These are phyloP conservation scores for Operophtera brumata DNA, from an alignment of 2,888 invertebrate genomes.

Conservation along the genomic window DNA sequence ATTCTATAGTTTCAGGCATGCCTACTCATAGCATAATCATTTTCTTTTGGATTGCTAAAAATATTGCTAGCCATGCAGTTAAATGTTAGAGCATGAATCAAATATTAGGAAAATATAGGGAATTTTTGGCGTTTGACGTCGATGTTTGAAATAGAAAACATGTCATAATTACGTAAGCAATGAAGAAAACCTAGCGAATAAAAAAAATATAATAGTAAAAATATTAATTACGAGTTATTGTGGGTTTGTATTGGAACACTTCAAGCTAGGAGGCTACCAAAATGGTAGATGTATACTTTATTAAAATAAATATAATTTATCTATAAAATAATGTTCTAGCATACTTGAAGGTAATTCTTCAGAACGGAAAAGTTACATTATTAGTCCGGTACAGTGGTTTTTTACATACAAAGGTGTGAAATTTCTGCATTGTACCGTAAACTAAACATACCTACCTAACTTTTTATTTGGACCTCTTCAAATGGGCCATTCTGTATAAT, in stretches of 20 bases:
- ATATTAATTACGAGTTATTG: neutral
- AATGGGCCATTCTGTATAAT: neutral
- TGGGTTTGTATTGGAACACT: neutral
- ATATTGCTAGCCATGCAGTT: no score
- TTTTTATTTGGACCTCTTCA: neutral
- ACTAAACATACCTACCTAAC: no score
- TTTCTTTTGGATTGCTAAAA: no score
- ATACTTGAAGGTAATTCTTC: no score
- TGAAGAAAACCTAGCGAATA: neutral
- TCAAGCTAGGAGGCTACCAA: conserved; percentile 63
- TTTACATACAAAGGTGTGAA: no score
- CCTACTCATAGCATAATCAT: no score
- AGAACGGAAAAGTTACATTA: no score
- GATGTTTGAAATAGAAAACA: conserved; percentile 12
- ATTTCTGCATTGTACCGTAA: no score
- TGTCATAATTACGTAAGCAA: conserved; percentile 3
- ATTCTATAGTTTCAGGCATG: no score
- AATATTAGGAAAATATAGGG: conserved; percentile 19
- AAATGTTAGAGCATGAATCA: neutral
- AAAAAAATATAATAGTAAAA: neutral
- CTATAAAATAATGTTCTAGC: no score
- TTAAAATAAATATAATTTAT: no score
- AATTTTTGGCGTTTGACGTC: conserved; percentile 21
- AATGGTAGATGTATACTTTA: conserved; percentile 50
- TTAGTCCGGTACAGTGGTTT: no score